Percentiles rank a stretch among this genome's conserved stretches.
phyloP scores from a whole-genome alignment of 1,140 invertebrate species.

The Macrostomum lignano region DNA sequence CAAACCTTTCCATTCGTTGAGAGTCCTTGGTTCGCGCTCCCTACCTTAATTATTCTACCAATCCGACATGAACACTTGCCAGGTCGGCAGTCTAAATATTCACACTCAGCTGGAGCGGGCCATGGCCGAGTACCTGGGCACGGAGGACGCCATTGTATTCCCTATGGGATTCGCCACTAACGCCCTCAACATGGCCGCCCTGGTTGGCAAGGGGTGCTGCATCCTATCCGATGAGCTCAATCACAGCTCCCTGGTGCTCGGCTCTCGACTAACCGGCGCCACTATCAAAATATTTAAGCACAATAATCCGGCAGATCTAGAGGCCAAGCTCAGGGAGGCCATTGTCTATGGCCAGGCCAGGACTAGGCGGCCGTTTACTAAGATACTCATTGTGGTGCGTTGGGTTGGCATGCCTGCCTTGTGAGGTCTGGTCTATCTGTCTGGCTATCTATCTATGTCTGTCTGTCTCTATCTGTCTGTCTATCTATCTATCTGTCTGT shows the following conservation, averaged over 20 bases:
- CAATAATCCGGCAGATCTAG: constrained; percentile 52
- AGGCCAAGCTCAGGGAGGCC: constrained; percentile 44
- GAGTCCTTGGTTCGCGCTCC: too few species aligned
- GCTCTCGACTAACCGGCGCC: constrained; percentile 55
- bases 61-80: too few species aligned
- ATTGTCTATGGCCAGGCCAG: constrained; percentile 50
- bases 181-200: constrained; percentile 56
- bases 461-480: too few species aligned
- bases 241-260: constrained; percentile 78
- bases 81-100: constrained; percentile 42
- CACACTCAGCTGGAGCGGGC: constrained; percentile 52
- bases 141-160: constrained; percentile 70
- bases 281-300: constrained; percentile 62
- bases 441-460: too few species aligned
- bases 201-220: constrained; percentile 46
- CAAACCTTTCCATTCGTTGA: too few species aligned
- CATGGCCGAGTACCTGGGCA: constrained; percentile 60
- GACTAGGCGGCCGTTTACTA: constrained; percentile 50
- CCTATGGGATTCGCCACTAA: constrained; percentile 98
- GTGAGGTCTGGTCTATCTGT: too few species aligned
- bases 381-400: constrained; percentile 75
- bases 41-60: too few species aligned
- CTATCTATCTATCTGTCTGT: too few species aligned
- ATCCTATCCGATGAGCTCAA: constrained; percentile 83
- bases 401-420: too few species aligned